Percentiles rank a stretch among this genome's conserved stretches.
Evolutionary conservation across 2,113 vertebrate genomes (phyloP).

Genomic region (Podarcis cretensis): DNA sequence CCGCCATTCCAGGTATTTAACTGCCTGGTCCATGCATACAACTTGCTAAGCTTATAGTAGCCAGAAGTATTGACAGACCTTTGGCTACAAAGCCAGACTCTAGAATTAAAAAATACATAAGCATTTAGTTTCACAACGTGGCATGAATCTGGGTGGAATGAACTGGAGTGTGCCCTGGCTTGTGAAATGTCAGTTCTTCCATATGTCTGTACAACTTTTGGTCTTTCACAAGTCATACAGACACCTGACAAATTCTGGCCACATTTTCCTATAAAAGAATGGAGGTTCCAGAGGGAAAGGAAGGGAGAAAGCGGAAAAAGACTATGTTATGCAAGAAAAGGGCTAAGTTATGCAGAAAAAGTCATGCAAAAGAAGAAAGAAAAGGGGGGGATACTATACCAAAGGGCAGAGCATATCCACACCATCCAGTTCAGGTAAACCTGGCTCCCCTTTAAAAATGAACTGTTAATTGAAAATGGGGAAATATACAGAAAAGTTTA

Average conservation of each 20-base stretch:
- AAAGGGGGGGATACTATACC: conserved; percentile 78
- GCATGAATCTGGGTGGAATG: neutral
- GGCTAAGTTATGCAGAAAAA: neutral
- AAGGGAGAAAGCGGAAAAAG: neutral
- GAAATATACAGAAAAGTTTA: neutral
- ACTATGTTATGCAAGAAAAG: neutral
- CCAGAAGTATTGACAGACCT: neutral
- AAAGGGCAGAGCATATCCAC: conserved; percentile 77
- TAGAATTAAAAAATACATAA: too few relatives aligned
- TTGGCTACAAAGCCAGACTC: neutral
- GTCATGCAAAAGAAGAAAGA: conserved; percentile 53
- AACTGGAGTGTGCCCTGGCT: neutral
- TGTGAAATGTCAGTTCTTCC: neutral
- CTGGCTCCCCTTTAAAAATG: conserved; percentile 72
- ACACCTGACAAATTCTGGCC: neutral
- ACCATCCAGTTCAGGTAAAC: conserved; percentile 71
- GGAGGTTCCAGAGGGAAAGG: neutral
- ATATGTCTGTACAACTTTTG: neutral
- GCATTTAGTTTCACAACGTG: neutral
- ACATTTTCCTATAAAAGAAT: neutral
- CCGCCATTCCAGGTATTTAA: neutral
- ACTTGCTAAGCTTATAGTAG: neutral
- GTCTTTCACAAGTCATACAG: neutral
- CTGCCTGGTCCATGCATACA: neutral
- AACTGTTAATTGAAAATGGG: conserved; percentile 66